These are phyloP conservation scores for Stenopsyche tienmushanensis DNA, from an alignment of 1,140 invertebrate genomes.

Conservation along the genomic window DNA sequence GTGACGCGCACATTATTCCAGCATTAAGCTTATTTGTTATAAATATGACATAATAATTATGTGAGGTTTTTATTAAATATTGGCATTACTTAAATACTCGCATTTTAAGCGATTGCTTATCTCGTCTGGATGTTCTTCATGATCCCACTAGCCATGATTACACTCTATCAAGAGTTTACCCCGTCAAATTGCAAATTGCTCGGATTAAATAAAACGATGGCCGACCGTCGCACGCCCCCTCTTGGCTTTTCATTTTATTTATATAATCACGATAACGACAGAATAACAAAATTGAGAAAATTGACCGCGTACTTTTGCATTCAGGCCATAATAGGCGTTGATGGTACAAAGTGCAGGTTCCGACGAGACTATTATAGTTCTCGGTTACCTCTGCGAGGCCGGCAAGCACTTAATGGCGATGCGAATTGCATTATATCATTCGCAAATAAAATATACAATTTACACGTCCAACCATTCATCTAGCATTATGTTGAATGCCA, in stretches of 20 bases:
- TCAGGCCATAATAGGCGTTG: slow-evolving; percentile 20
- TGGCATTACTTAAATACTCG: slow-evolving; percentile 3
- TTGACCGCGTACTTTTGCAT: slow-evolving; percentile 24
- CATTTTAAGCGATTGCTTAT: slow-evolving; percentile 1
- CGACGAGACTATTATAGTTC: slow-evolving; percentile 20
- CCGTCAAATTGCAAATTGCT: slow-evolving; percentile 41
- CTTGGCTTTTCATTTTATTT: slow-evolving; percentile 29
- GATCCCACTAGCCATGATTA: neutral
- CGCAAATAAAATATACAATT: slow-evolving; percentile 8
- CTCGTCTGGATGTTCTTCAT: neutral
- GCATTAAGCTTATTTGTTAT: too few species aligned
- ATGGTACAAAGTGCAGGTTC: slow-evolving; percentile 20
- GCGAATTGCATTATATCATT: slow-evolving; percentile 15
- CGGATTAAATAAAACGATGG: slow-evolving; percentile 31
- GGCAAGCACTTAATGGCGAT: slow-evolving; percentile 14
- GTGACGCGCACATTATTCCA: too few species aligned
- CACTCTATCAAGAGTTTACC: neutral
- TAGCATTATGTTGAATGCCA: too few species aligned
- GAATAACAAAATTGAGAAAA: slow-evolving; percentile 39
- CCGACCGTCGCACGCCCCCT: slow-evolving; percentile 25
- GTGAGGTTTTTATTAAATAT: too few species aligned
- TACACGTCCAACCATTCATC: neutral
- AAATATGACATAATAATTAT: too few species aligned
- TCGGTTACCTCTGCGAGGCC: neutral
- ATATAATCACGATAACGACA: slow-evolving; percentile 35